These are phyloP conservation scores for Ornithoptera priamus DNA, from an alignment of 2,888 invertebrate species.

Conservation along the genomic window DNA sequence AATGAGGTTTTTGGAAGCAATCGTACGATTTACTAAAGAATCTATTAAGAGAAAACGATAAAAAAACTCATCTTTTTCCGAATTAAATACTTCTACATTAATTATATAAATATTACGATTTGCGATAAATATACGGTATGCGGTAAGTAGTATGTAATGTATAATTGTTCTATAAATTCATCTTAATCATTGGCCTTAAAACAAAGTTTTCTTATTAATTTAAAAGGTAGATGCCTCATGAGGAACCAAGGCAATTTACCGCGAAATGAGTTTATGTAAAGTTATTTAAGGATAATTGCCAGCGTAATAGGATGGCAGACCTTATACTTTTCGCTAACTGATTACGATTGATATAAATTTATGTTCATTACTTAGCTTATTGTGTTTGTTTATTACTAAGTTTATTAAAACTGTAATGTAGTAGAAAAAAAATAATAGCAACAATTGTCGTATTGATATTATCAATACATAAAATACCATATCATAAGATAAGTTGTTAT, in stretches of 20 bases:
- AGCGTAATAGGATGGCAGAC: conserved; percentile 22
- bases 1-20: conserved; percentile 55
- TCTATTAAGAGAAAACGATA: conserved; percentile 16
- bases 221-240: conserved; percentile 31
- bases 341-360: conserved; percentile 11
- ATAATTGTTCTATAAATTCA: neutral
- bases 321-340: conserved; percentile 23
- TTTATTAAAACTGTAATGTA: neutral
- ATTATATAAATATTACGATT: neutral
- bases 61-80: neutral
- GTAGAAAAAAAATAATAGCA: neutral
- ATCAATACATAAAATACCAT: neutral
- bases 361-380: neutral
- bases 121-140: neutral
- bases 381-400: neutral
- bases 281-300: conserved; percentile 33
- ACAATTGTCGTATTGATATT: neutral
- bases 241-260: conserved; percentile 31
- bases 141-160: neutral
- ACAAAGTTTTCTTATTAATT: conserved; percentile 32
- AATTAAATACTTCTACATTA: too few species aligned
- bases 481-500: conserved; percentile 29
- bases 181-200: conserved; percentile 1
- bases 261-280: conserved; percentile 33
- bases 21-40: conserved; percentile 47